These are phyloP conservation scores for Trachythela sp. DNA, from an alignment of 64 coral and sea anemone genomes.

Conservation along the genomic window DNA sequence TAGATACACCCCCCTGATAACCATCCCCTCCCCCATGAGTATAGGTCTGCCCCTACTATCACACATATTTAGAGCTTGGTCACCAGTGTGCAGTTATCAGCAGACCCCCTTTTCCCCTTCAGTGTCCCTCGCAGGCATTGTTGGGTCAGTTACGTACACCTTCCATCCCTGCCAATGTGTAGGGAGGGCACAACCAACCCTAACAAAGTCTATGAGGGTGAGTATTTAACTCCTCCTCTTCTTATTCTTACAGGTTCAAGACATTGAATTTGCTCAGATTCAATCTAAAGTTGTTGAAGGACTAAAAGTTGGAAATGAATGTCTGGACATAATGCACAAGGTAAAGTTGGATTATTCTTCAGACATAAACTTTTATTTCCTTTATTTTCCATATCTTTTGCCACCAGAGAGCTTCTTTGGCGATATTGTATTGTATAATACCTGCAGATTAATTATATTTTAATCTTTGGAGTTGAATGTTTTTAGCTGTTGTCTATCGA, in stretches of 20 bases:
- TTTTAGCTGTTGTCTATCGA: conserved; percentile 95
- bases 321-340: conserved; percentile 87
- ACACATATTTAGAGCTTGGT: too few relatives aligned
- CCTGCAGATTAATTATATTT: too few relatives aligned
- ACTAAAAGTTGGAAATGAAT: conserved; percentile 89
- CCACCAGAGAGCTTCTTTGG: not conserved
- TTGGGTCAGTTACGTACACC: too few relatives aligned
- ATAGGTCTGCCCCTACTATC: too few relatives aligned
- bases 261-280: conserved; percentile 98
- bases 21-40: too few relatives aligned
- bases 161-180: too few relatives aligned
- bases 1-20: too few relatives aligned
- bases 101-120: too few relatives aligned
- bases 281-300: conserved; percentile 95
- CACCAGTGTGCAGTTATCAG: too few relatives aligned
- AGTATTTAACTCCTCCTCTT: not conserved
- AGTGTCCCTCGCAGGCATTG: too few relatives aligned
- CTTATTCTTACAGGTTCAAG: conserved; percentile 62
- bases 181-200: too few relatives aligned
- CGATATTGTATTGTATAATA: too few relatives aligned
- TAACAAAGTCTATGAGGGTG: not conserved
- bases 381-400: not conserved
- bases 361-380: not conserved
- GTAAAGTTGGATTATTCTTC: conserved; percentile 13
- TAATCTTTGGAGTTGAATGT: not conserved